Evolutionary conservation across 2,888 invertebrate genomes (phyloP).

Genomic region (Atethmia centrago): DNA sequence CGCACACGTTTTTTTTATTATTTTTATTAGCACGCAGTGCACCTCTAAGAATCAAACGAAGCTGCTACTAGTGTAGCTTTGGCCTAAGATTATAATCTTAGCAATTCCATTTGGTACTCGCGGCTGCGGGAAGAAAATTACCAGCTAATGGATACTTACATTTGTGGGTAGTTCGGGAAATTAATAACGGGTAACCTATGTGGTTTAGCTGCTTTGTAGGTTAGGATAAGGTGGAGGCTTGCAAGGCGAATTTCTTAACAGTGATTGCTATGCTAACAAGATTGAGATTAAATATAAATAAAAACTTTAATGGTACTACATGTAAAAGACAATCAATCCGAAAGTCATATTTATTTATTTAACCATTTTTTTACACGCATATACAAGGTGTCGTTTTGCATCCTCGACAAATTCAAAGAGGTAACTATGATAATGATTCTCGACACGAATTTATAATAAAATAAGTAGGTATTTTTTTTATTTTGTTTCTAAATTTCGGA

Average conservation of each 20-base stretch:
- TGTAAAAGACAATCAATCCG: too few relatives aligned
- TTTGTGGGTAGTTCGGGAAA: constrained; percentile 42
- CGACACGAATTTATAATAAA: too few relatives aligned
- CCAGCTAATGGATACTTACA: constrained; percentile 40
- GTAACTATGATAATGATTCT: too few relatives aligned
- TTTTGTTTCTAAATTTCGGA: too few relatives aligned
- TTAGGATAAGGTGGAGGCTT: background rate
- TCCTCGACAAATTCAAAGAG: too few relatives aligned
- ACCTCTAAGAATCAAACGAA: background rate
- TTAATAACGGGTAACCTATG: constrained; percentile 31
- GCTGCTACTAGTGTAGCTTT: background rate
- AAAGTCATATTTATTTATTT: too few relatives aligned
- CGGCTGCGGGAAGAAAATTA: constrained; percentile 43
- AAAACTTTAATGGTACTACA: too few relatives aligned
- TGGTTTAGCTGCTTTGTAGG: background rate
- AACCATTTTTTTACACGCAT: too few relatives aligned
- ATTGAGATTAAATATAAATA: too few relatives aligned
- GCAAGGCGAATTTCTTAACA: background rate
- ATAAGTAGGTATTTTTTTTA: too few relatives aligned
- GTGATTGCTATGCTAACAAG: background rate
- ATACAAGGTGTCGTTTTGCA: too few relatives aligned
- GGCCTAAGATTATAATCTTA: constrained; percentile 13
- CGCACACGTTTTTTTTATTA: too few relatives aligned
- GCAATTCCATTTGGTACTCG: constrained; percentile 39
- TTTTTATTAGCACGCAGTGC: background rate